Evolutionary conservation across 2,113 vertebrate species (phyloP), one percentile per base, ranked within the genome.

Genomic region (Heterochromis multidens): DNA sequence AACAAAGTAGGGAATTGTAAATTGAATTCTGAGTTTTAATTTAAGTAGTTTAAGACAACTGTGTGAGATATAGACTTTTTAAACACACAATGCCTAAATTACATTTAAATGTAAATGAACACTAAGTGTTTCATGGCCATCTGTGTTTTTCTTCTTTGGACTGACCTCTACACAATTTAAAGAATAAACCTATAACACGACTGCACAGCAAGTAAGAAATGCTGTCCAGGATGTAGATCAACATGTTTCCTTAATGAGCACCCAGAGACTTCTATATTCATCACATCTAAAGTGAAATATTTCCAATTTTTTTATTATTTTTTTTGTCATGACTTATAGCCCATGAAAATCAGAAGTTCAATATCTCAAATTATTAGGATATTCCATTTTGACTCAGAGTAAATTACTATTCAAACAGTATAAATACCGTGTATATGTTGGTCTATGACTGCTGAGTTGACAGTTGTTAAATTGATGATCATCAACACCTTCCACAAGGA

Each of bases 231-330:
- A 0, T 67, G 37, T 17, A 10, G 63, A 17, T 43, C 2, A 4
- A 67, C 4, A 46, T 70, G 37, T 6, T 49, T 70, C 40, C 9
- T 70, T 29, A 40, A 49, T 72, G 40, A 49, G 16, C 16, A 43
- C 14, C 5, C 2, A 49, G 17, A 49, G 5, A 49, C 46, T 6
- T 46, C 43, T 40, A 10, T 11, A 40, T 40, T 11, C 10, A 10
- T 40, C 11, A 46, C 12, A 46, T 9, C 63, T 4, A 43, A 40
- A 67, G 0, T 67, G 0, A 65, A 65, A 65, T 65, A 40, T 40
- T 40, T 65, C 12, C 2, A 1, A 0, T 2, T 13, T n/a, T 33
- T 37, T 3, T 0, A 23, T 46, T 46, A 4, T 4, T 46, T 14
- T 46, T 46, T 46, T 40, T 0, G 40, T 65, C 12, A 16, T 9